Percentiles rank a stretch among this genome's conserved stretches.
Conservation (phyloP, 2,888 invertebrate species). For the Drosophila cracens region DNA sequence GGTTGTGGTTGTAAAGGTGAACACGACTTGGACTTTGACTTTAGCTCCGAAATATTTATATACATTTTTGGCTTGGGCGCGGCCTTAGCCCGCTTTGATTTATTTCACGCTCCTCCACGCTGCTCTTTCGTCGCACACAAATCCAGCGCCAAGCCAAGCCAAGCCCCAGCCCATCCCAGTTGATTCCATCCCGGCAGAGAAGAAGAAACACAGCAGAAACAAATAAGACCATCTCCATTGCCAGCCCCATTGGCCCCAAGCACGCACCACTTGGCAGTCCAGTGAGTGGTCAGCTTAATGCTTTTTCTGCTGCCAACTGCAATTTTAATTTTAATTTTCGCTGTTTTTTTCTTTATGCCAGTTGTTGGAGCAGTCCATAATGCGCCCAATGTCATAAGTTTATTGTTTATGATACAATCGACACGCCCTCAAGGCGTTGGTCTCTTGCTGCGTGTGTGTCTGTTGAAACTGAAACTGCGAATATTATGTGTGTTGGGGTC, state of each 20-base stretch:
- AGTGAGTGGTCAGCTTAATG: constrained; percentile 37
- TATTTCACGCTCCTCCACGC: constrained; percentile 32
- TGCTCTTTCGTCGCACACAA: neutral
- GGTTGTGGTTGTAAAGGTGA: neutral
- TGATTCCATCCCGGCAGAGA: constrained; percentile 1
- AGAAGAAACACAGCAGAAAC: neutral
- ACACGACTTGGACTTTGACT: constrained; percentile 48
- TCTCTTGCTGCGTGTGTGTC: neutral
- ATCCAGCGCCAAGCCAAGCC: neutral
- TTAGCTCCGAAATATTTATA: constrained; percentile 8
- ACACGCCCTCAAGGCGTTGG: constrained; percentile 62
- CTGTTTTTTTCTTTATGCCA: constrained; percentile 4
- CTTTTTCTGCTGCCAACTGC: constrained; percentile 39
- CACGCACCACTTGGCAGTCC: constrained; percentile 51
- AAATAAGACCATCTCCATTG: constrained; percentile 10
- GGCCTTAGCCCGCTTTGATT: constrained; percentile 46
- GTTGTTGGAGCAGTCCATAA: constrained; percentile 25
- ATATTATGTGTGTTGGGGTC: constrained; percentile 6
- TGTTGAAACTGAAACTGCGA: constrained; percentile 5
- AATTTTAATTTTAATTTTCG: constrained; percentile 36
- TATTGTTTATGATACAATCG: constrained; percentile 44
- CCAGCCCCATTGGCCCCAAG: constrained; percentile 47
- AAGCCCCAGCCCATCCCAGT: constrained; percentile 20
- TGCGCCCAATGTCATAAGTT: constrained; percentile 65
- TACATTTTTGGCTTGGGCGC: constrained; percentile 25